Percentiles rank a stretch among this genome's conserved stretches.
These are phyloP conservation scores for Pseudotriccus pelzelni DNA, from an alignment of 2,797 vertebrate genomes.

Conservation along the genomic window DNA sequence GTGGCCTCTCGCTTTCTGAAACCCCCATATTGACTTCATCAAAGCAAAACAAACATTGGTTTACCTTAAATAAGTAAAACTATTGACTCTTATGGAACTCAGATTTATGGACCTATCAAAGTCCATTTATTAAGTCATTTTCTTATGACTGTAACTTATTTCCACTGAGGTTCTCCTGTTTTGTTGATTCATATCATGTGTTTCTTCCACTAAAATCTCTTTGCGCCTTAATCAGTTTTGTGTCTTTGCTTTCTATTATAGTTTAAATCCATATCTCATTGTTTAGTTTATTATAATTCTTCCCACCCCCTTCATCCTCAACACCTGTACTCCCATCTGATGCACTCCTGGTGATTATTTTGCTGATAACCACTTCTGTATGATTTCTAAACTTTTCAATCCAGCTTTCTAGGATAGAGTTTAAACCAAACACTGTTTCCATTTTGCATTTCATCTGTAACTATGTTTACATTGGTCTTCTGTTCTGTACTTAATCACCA, in stretches of 20 bases:
- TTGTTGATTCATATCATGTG: background rate
- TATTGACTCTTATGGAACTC: background rate
- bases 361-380: background rate
- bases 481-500: background rate
- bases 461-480: background rate
- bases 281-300: background rate
- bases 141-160: slow-evolving; percentile 2
- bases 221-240: background rate
- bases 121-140: background rate
- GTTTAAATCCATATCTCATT: background rate
- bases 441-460: background rate
- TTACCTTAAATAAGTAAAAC: slow-evolving; percentile 8
- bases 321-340: background rate
- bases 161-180: background rate
- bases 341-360: background rate
- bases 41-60: background rate
- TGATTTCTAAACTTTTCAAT: background rate
- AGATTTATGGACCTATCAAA: slow-evolving; percentile 23
- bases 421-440: background rate
- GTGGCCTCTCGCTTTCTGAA: background rate
- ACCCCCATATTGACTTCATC: background rate
- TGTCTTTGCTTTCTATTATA: background rate
- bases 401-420: background rate
- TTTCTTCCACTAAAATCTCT: background rate
- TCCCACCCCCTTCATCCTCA: background rate